Percentiles rank a stretch among this genome's conserved stretches.
phyloP scores from a whole-genome alignment of 2,113 vertebrate genomes.

The Rostratula benghalensis region DNA sequence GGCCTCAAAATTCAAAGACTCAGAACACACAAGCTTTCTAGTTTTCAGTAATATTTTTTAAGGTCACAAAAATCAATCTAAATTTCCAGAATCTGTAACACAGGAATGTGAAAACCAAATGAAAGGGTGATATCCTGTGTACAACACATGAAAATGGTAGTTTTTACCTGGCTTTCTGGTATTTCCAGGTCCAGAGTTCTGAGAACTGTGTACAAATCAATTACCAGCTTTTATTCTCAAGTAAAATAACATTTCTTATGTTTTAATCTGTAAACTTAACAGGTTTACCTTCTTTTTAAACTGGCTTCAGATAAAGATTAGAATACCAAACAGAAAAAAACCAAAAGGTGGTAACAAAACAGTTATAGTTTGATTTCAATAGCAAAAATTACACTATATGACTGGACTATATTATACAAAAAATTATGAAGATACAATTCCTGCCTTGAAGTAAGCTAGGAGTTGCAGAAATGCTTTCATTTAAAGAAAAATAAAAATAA shows the following conservation, averaged over 20 bases:
- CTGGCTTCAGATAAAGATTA: neutral
- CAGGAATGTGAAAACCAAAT: neutral
- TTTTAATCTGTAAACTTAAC: neutral
- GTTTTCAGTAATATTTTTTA: neutral
- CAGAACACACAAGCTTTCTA: neutral
- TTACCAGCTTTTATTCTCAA: neutral
- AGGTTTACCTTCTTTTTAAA: neutral
- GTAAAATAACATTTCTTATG: neutral
- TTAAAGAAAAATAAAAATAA: neutral
- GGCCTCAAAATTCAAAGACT: neutral
- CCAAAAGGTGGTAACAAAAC: neutral
- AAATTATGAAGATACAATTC: neutral
- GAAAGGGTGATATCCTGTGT: neutral
- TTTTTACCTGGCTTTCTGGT: neutral
- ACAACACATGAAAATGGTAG: neutral
- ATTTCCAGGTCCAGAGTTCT: neutral
- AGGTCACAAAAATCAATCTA: neutral
- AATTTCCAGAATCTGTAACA: neutral
- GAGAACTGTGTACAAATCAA: neutral
- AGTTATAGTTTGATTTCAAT: neutral
- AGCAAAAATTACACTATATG: neutral
- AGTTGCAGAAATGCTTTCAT: neutral
- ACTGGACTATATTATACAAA: neutral
- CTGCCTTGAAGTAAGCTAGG: neutral
- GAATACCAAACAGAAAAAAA: neutral